Percentiles rank a stretch among this genome's conserved stretches.
Conservation (phyloP, 2,888 invertebrate genomes). For the Polylopha cassiicola region DNA sequence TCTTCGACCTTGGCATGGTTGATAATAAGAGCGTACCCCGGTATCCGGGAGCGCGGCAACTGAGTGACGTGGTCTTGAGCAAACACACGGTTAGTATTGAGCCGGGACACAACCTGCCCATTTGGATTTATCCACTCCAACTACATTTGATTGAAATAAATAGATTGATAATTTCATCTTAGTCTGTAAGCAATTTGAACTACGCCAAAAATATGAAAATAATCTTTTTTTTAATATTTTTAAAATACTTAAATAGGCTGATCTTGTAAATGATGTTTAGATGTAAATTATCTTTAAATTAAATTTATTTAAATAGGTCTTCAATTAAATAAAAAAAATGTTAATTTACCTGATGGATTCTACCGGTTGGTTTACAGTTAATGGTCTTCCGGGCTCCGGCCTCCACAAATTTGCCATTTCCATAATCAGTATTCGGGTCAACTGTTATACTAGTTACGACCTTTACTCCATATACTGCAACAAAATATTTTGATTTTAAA, state of each 20-base stretch:
- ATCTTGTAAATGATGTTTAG: no score
- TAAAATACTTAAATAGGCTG: no score
- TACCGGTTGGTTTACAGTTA: conserved; percentile 45
- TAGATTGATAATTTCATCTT: no score
- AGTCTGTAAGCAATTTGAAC: no score
- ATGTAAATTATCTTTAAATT: neutral
- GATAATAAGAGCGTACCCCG: conserved; percentile 42
- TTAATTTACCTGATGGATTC: conserved; percentile 47
- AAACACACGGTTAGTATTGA: conserved; percentile 41
- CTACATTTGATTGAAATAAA: no score
- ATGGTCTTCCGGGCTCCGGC: conserved; percentile 44
- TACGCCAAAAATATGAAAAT: no score
- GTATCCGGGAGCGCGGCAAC: conserved; percentile 32
- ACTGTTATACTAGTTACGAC: conserved; percentile 34
- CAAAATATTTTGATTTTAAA: neutral
- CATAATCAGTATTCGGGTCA: conserved; percentile 40
- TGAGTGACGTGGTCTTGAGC: conserved; percentile 46
- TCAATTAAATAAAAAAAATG: neutral
- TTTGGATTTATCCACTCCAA: conserved; percentile 55
- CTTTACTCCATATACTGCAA: conserved; percentile 27
- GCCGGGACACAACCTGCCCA: conserved; percentile 39
- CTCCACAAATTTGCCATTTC: conserved; percentile 35
- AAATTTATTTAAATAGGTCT: neutral
- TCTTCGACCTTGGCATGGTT: conserved; percentile 41
- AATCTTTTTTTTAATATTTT: neutral